A percentile compares a stretch with the other conserved stretches of the same genome.
Conservation (phyloP, 2,888 invertebrate genomes). For the Danaus chrysippus region DNA sequence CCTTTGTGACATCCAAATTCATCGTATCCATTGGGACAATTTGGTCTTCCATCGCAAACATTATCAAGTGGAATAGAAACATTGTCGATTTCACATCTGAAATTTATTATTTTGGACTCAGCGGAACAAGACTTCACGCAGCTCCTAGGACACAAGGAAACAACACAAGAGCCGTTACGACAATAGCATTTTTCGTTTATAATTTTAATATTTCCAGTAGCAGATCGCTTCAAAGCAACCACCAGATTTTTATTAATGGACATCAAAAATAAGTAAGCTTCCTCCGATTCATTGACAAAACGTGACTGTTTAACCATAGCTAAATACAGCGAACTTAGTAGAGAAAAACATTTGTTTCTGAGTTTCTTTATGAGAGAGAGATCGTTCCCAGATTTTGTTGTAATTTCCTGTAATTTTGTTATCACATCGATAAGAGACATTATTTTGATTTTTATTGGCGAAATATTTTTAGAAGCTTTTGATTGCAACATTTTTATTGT, state of each 20-base stretch:
- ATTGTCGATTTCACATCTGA: conserved; percentile 43
- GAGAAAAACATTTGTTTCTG: conserved; percentile 46
- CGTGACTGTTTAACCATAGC: conserved; percentile 35
- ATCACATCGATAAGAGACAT: conserved; percentile 39
- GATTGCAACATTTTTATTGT: conserved; percentile 41
- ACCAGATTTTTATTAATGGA: conserved; percentile 49
- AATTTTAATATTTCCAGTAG: conserved; percentile 53
- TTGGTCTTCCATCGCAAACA: conserved; percentile 52
- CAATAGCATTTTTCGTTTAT: conserved; percentile 51
- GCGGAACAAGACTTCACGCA: conserved; percentile 52
- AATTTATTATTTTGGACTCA: conserved; percentile 47
- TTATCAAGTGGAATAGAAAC: conserved; percentile 41
- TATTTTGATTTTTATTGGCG: conserved; percentile 37
- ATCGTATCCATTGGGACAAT: conserved; percentile 57
- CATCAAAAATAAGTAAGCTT: conserved; percentile 43
- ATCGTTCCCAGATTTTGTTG: conserved; percentile 36
- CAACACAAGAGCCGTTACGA: conserved; percentile 44
- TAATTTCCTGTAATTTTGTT: conserved; percentile 41
- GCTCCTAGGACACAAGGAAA: conserved; percentile 43
- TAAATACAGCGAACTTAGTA: conserved; percentile 45
- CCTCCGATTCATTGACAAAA: conserved; percentile 38
- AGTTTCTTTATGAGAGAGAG: conserved; percentile 34
- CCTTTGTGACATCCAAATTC: conserved; percentile 54
- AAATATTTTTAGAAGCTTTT: conserved; percentile 41
- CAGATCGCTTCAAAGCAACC: conserved; percentile 51